A percentile compares a stretch with the other conserved stretches of the same genome.
phyloP scores from a whole-genome alignment of 2,797 vertebrate species.

The Lagocephalus sceleratus region DNA sequence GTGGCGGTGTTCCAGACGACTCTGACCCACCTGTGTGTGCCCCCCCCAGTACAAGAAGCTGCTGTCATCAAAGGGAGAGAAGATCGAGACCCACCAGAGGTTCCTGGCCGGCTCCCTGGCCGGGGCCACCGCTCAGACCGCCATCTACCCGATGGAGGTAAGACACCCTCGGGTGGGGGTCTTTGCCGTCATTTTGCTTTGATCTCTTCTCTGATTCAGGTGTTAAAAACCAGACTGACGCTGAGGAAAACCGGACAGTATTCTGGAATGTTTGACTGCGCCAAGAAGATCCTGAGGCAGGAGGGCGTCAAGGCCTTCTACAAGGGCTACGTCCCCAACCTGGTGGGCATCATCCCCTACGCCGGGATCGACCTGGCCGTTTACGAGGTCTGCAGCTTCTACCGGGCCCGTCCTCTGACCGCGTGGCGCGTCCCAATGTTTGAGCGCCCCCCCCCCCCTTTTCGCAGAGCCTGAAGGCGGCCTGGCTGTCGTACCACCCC shows the following conservation, averaged over 20 bases:
- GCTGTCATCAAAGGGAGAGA: conserved; percentile 82
- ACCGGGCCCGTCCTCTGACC: no score
- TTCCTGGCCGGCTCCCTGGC: conserved; percentile 95
- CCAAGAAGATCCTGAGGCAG: conserved; percentile 89
- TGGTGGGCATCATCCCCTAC: conserved; percentile 96
- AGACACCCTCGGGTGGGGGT: no score
- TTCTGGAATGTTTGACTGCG: conserved; percentile 90
- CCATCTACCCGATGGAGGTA: conserved; percentile 98
- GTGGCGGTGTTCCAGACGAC: background rate
- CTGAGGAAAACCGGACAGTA: conserved; percentile 95
- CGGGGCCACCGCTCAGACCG: conserved; percentile 93
- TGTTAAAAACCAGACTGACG: conserved; percentile 94
- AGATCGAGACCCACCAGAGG: conserved; percentile 82
- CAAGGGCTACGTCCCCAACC: conserved; percentile 95
- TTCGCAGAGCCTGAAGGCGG: conserved; percentile 86
- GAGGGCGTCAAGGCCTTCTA: conserved; percentile 92
- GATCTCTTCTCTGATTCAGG: conserved; percentile 74
- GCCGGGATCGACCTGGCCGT: conserved; percentile 96
- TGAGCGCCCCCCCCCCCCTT: background rate
- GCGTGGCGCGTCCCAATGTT: background rate
- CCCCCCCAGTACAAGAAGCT: conserved; percentile 89
- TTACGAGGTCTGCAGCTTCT: conserved; percentile 84
- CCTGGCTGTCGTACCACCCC: conserved; percentile 86
- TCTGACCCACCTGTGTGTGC: background rate
- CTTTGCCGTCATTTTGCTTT: no score